phyloP scores from a whole-genome alignment of 2,888 invertebrate genomes.

The Drosophila paramelanica region DNA sequence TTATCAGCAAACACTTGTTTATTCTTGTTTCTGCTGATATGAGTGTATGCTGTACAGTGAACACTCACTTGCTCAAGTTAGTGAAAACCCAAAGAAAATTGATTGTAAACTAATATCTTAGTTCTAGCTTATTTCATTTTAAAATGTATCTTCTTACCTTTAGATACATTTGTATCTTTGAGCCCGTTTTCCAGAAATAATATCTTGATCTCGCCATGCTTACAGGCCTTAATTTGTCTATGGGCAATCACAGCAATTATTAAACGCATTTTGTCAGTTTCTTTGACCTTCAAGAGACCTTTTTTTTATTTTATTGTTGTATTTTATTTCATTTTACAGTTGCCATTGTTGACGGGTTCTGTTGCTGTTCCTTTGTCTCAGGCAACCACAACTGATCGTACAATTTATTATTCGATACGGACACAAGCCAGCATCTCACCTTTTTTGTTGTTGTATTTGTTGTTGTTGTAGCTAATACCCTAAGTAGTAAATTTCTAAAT shows the following conservation, averaged over 20 bases:
- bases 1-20: slow-evolving; percentile 35
- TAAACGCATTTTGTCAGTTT: slow-evolving; percentile 47
- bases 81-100: no score
- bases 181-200: slow-evolving; percentile 35
- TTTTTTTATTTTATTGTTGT: not conserved
- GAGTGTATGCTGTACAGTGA: slow-evolving; percentile 8
- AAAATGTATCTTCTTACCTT: not conserved
- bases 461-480: slow-evolving; percentile 7
- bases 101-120: no score
- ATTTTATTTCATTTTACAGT: no score
- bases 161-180: not conserved
- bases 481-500: slow-evolving; percentile 28
- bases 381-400: slow-evolving; percentile 69
- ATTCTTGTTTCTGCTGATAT: slow-evolving; percentile 11
- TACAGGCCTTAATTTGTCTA: slow-evolving; percentile 34
- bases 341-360: not conserved
- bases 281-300: slow-evolving; percentile 58
- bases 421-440: slow-evolving; percentile 30
- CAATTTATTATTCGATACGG: slow-evolving; percentile 48
- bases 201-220: slow-evolving; percentile 25
- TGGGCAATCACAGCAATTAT: slow-evolving; percentile 22
- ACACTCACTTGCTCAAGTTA: no score
- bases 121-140: no score
- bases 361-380: slow-evolving; percentile 34
- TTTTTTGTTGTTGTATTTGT: slow-evolving; percentile 5